Percentiles rank a stretch among this genome's conserved stretches.
These are phyloP conservation scores for Anseranas semipalmata DNA, from an alignment of 2,113 vertebrate genomes.

Conservation along the genomic window DNA sequence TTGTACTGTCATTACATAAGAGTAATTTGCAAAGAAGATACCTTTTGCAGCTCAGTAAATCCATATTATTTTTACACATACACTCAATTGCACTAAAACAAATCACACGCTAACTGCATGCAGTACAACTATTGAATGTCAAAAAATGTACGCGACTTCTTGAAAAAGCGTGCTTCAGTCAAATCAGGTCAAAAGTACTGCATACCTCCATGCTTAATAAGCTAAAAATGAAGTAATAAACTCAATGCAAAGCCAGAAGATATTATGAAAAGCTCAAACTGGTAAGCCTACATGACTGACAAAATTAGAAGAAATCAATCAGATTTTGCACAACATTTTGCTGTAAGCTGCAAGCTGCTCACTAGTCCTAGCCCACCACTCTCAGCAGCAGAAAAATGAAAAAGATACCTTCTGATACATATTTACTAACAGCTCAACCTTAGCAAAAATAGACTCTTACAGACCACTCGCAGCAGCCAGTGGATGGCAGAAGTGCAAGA, in stretches of 20 bases:
- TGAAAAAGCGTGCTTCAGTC: background rate
- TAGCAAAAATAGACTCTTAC: background rate
- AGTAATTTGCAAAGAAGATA: background rate
- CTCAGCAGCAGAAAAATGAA: background rate
- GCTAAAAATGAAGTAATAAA: background rate
- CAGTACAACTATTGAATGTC: background rate
- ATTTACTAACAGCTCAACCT: background rate
- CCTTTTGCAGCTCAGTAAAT: background rate
- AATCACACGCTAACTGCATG: background rate
- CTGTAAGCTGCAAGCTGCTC: background rate
- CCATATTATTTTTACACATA: background rate
- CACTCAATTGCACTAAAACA: background rate
- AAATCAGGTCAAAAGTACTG: background rate
- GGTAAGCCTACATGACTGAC: background rate
- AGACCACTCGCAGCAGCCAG: background rate
- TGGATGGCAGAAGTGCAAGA: background rate
- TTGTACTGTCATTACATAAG: background rate
- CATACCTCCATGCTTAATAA: background rate
- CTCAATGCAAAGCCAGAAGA: background rate
- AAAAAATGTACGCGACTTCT: background rate
- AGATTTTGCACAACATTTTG: background rate
- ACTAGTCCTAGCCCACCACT: rapidly evolving
- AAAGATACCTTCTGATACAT: background rate
- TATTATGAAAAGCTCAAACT: background rate
- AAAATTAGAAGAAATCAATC: background rate